A percentile compares a stretch with the other conserved stretches of the same genome.
phyloP scores from a whole-genome alignment of 2,888 invertebrate genomes.

The Ommatoiulus sabulosus region DNA sequence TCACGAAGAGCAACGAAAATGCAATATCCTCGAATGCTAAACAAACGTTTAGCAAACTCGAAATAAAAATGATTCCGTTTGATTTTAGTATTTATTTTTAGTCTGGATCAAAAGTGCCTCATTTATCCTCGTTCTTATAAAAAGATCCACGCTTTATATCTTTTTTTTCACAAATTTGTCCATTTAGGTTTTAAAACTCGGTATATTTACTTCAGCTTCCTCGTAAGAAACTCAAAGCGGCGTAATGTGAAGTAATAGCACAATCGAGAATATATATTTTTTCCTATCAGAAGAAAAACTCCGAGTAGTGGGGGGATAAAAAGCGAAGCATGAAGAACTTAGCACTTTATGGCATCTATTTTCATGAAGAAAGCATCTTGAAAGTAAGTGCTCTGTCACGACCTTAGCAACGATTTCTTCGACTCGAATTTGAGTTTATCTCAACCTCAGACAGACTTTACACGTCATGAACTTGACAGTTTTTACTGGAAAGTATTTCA shows the following conservation, averaged over 20 bases:
- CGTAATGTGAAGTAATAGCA: background rate
- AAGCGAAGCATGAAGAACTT: background rate
- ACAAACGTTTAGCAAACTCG: too few relatives aligned
- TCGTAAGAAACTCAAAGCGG: background rate
- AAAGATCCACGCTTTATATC: background rate
- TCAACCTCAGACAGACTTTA: slow-evolving; percentile 34
- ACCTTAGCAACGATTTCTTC: slow-evolving; percentile 15
- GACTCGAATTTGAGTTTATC: slow-evolving; percentile 34
- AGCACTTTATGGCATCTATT: slow-evolving; percentile 22
- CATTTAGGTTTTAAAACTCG: slow-evolving; percentile 9
- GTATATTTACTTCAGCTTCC: background rate
- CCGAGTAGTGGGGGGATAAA: too few relatives aligned
- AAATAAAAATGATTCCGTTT: too few relatives aligned
- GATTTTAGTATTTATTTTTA: too few relatives aligned
- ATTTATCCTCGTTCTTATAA: too few relatives aligned
- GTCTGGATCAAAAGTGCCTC: too few relatives aligned
- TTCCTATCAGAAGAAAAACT: background rate
- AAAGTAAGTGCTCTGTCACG: slow-evolving; percentile 28
- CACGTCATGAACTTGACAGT: slow-evolving; percentile 34
- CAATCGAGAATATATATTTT: background rate
- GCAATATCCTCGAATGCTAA: too few relatives aligned
- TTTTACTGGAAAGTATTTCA: slow-evolving; percentile 20
- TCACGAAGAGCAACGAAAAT: too few relatives aligned
- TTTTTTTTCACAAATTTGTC: background rate
- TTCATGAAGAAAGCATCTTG: slow-evolving; percentile 6